Evolutionary conservation across 2,888 invertebrate species (phyloP), one percentile per base, ranked within the genome.

Genomic region (Choreutis nemorana): DNA sequence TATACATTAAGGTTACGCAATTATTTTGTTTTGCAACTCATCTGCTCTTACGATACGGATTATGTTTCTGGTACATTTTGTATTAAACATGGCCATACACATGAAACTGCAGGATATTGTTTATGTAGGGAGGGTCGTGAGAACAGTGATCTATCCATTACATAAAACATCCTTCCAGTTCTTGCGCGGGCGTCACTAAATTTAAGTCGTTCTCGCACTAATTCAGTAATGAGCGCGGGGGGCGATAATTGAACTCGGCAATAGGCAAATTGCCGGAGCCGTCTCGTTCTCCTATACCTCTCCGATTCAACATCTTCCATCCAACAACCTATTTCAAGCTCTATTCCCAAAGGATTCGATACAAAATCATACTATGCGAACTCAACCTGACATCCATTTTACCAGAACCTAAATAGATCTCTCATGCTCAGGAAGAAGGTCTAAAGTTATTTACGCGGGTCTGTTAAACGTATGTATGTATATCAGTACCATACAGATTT

Each of bases 161-260:
- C 39, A 55, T 45, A 46, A 53, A 56, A 40, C 54, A 51, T 52
- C 45, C 55, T 51, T 44, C 48, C 57, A 56, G 63, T 62, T 61
- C 55, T 49, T 43, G 44, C 56, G 60, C 57, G 62, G 65, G 73
- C 72, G 75, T 71, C 64, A 59, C 62, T 50, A 54, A 72, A 64
- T 71, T 61, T 63, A 61, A 59, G 66, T 58, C 58, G 54, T 61
- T 71, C 64, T 61, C 64, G 67, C 58, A 64, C 72, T 77, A 75
- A 78, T 73, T 63, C 77, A 62, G 71, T 73, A 75, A 77, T 72
- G 60, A 70, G 70, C 62, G 73, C 72, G 66, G 75, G 70, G 78
- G 77, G 78, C 72, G 73, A 75, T 75, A 77, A 78, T 77, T 77
- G 71, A 62, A 62, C 61, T 57, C 70, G 51, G 60, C 73, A 77